A percentile compares a stretch with the other conserved stretches of the same genome.
Conservation (phyloP, 2,888 invertebrate species). For the Drosophila ezoana region DNA sequence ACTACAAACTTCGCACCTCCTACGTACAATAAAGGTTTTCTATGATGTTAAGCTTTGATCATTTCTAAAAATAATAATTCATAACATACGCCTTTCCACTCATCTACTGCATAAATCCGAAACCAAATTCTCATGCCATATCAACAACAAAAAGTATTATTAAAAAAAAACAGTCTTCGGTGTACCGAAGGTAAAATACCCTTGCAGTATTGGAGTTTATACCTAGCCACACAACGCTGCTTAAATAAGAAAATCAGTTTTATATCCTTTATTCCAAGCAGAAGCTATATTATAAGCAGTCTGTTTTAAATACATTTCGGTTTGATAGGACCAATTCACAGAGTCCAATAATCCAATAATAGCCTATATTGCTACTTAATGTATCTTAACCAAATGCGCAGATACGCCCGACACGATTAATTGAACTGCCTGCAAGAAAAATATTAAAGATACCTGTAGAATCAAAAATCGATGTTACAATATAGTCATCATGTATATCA, state of each 20-base stretch:
- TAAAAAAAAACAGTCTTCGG: constrained; percentile 20
- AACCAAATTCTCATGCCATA: constrained; percentile 72
- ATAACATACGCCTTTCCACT: background rate
- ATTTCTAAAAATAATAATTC: background rate
- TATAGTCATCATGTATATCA: too few relatives aligned
- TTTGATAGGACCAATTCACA: too few relatives aligned
- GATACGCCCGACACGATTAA: constrained; percentile 7
- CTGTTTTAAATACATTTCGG: too few relatives aligned
- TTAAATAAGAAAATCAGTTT: too few relatives aligned
- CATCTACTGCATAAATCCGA: constrained; percentile 30
- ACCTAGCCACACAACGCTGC: too few relatives aligned
- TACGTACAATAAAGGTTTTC: background rate
- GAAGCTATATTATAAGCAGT: too few relatives aligned
- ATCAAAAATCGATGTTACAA: too few relatives aligned
- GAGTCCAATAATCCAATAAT: too few relatives aligned
- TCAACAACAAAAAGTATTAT: background rate
- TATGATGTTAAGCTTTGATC: background rate
- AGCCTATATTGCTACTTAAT: too few relatives aligned
- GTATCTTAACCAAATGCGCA: too few relatives aligned
- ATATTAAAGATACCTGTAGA: background rate
- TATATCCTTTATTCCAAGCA: too few relatives aligned
- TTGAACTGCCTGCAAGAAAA: constrained; percentile 15
- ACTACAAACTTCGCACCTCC: constrained; percentile 13
- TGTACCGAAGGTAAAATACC: background rate
- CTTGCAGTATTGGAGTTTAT: background rate